Evolutionary conservation across 2,797 vertebrate genomes (phyloP).

Genomic region (Carcharodon carcharias): DNA sequence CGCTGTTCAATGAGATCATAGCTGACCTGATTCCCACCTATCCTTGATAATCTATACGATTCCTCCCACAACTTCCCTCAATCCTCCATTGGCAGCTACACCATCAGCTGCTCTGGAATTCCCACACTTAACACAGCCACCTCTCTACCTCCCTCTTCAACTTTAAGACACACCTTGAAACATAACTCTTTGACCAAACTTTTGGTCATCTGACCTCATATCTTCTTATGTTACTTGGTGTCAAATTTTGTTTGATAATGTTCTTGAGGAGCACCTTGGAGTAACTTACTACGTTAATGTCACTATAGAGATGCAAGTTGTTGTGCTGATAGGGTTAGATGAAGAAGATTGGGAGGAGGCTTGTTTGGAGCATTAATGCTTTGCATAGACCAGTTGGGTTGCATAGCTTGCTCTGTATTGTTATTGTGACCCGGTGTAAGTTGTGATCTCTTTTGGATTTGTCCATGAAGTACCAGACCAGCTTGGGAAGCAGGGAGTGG

Average conservation of each 20-base stretch:
- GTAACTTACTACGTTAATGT: not conserved
- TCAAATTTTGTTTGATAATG: not conserved
- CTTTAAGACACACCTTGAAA: not conserved
- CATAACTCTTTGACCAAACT: not conserved
- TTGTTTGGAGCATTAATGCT: not conserved
- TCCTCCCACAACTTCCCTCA: not conserved
- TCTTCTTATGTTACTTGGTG: not conserved
- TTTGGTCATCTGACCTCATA: not conserved
- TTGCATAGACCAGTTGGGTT: too few relatives aligned
- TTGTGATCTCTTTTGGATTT: not conserved
- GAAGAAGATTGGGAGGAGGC: too few relatives aligned
- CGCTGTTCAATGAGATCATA: too few relatives aligned
- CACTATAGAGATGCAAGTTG: not conserved
- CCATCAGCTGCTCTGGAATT: not conserved
- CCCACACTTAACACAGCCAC: not conserved
- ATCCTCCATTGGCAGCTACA: not conserved
- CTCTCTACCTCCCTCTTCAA: not conserved
- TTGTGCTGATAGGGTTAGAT: not conserved
- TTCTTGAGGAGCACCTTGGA: not conserved
- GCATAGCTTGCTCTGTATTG: not conserved
- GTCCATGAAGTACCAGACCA: not conserved
- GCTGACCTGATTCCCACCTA: too few relatives aligned
- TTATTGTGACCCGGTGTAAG: not conserved
- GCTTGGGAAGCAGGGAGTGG: not conserved
- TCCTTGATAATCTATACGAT: too few relatives aligned